A percentile compares a stretch with the other conserved stretches of the same genome.
Evolutionary conservation across 2,113 vertebrate genomes (phyloP).

Genomic region (Eclectus roratus): DNA sequence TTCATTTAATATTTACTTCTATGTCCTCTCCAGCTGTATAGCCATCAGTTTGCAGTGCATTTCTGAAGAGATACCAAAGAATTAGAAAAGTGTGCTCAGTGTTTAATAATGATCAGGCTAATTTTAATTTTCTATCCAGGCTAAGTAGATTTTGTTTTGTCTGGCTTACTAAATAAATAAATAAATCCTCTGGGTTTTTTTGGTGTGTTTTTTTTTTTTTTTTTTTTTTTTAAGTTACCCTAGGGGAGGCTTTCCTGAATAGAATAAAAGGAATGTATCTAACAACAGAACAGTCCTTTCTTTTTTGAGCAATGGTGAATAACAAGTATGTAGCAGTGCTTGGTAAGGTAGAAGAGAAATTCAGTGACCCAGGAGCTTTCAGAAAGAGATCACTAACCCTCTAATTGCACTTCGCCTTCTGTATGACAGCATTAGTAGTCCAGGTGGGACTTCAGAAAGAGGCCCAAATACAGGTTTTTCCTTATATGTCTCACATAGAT

Average conservation of each 20-base stretch:
- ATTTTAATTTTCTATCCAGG: neutral
- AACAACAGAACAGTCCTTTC: neutral
- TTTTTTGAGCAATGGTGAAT: neutral
- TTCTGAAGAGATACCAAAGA: neutral
- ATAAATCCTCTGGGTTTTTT: neutral
- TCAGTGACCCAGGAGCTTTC: neutral
- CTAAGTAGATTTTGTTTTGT: neutral
- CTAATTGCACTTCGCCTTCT: neutral
- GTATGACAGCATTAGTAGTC: neutral
- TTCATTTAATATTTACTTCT: neutral
- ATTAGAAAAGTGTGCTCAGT: neutral
- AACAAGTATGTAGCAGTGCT: neutral
- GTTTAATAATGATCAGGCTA: neutral
- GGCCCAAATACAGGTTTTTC: neutral
- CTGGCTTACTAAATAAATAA: neutral
- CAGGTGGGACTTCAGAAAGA: neutral
- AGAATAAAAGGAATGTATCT: neutral
- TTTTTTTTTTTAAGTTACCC: accelerated
- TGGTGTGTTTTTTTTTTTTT: too few relatives aligned
- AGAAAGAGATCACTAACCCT: neutral
- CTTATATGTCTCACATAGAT: neutral
- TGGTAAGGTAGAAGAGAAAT: neutral
- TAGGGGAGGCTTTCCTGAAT: neutral
- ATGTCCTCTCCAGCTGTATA: neutral
- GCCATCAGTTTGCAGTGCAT: neutral